Evolutionary conservation across 2,888 invertebrate species (phyloP).

Genomic region (Asteroscopus sphinx): DNA sequence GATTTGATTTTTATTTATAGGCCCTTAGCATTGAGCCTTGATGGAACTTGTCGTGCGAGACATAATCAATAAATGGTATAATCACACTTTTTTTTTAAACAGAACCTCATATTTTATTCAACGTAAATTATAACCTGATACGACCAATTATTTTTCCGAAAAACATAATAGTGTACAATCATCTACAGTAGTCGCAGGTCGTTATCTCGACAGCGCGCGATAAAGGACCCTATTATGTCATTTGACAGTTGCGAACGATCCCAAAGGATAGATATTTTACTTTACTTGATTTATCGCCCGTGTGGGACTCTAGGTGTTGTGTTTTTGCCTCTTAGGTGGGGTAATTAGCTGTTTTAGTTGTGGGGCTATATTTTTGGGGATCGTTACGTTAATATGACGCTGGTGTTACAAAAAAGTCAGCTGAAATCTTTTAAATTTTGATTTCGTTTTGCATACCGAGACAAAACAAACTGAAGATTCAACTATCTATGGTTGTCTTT

Average conservation of each 20-base stretch:
- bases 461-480: too few relatives aligned
- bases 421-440: too few relatives aligned
- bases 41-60: too few relatives aligned
- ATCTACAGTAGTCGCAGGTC: constrained; percentile 61
- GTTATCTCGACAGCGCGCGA: constrained; percentile 65
- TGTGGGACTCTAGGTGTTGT: constrained; percentile 69
- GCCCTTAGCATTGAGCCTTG: too few relatives aligned
- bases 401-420: constrained; percentile 2
- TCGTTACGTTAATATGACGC: constrained; percentile 30
- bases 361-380: constrained; percentile 20
- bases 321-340: constrained; percentile 65
- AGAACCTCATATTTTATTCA: constrained; percentile 1
- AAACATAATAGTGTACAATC: constrained; percentile 49
- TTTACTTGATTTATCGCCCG: constrained; percentile 80
- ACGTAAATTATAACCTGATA: constrained; percentile 22
- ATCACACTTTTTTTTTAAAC: neutral
- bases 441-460: too few relatives aligned
- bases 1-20: neutral
- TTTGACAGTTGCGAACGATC: constrained; percentile 75
- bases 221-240: constrained; percentile 82
- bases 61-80: too few relatives aligned
- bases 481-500: too few relatives aligned
- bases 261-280: constrained; percentile 80
- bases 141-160: constrained; percentile 32
- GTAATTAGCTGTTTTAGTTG: constrained; percentile 67